Percentiles rank a stretch among this genome's conserved stretches.
Evolutionary conservation across 2,113 vertebrate species (phyloP).

Genomic region (Crotalus helleri): DNA sequence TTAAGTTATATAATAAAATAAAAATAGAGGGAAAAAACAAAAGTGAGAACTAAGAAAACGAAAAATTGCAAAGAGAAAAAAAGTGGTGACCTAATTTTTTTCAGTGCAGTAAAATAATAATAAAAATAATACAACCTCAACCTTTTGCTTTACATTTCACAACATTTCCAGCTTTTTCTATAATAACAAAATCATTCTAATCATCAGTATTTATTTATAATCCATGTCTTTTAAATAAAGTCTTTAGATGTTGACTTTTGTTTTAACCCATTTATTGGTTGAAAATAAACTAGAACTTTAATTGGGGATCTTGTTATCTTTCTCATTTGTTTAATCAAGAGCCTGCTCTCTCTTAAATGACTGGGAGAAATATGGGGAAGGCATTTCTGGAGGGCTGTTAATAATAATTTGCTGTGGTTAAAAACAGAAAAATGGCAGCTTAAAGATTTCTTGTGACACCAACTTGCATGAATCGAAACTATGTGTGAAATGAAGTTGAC

Average conservation of each 20-base stretch:
- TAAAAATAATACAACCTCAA: neutral
- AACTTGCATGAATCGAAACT: neutral
- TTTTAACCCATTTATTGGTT: neutral
- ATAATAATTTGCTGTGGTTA: neutral
- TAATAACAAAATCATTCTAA: neutral
- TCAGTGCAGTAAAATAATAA: neutral
- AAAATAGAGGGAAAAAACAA: neutral
- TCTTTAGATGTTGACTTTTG: neutral
- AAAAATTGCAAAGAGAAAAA: neutral
- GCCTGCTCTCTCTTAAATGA: neutral
- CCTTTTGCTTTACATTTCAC: neutral
- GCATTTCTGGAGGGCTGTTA: neutral
- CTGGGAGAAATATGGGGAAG: neutral
- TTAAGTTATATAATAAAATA: neutral
- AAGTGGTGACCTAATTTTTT: neutral
- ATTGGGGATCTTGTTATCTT: neutral
- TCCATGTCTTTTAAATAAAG: neutral
- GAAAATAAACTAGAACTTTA: neutral
- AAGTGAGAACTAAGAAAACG: neutral
- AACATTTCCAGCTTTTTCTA: neutral
- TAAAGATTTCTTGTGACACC: neutral
- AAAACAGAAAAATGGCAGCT: neutral
- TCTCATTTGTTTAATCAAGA: neutral
- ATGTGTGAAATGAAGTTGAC: neutral
- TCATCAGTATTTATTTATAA: neutral